Evolutionary conservation across 2,113 vertebrate species (phyloP).

Genomic region (Gasterosteus aculeatus): DNA sequence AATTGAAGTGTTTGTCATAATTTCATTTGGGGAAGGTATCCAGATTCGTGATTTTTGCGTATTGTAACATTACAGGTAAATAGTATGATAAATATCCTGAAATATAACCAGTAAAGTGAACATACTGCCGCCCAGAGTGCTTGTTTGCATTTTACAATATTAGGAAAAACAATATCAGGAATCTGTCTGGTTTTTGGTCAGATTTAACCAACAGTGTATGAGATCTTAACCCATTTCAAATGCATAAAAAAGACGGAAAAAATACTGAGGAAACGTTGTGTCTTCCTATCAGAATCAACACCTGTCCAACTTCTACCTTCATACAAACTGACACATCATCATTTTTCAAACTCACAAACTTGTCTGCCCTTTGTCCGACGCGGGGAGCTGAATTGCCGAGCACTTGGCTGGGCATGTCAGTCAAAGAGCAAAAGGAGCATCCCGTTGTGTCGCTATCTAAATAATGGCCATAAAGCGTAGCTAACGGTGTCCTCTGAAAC

Average conservation of each 20-base stretch:
- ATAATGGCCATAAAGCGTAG: conserved; percentile 79
- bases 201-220: conserved; percentile 19
- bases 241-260: conserved; percentile 33
- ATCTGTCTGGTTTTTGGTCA: conserved; percentile 6
- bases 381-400: conserved; percentile 58
- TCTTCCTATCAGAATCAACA: conserved; percentile 24
- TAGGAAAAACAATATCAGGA: conserved; percentile 38
- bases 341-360: conserved; percentile 43
- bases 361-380: conserved; percentile 44
- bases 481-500: conserved; percentile 80
- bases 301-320: conserved; percentile 41
- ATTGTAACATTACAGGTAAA: conserved; percentile 68
- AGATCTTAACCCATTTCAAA: conserved; percentile 29
- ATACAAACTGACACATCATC: conserved; percentile 52
- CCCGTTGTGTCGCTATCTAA: conserved; percentile 80
- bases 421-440: conserved; percentile 75
- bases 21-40: conserved; percentile 65
- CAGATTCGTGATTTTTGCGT: conserved; percentile 66
- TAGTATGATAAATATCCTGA: conserved; percentile 58
- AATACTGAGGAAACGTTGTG: conserved; percentile 26
- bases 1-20: conserved; percentile 75
- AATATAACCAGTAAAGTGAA: conserved; percentile 22
- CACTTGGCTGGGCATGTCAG: conserved; percentile 73
- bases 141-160: conserved; percentile 22
- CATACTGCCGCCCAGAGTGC: neutral